Evolutionary conservation across 2,888 invertebrate species (phyloP).

Genomic region (Drosophila longiperda): DNA sequence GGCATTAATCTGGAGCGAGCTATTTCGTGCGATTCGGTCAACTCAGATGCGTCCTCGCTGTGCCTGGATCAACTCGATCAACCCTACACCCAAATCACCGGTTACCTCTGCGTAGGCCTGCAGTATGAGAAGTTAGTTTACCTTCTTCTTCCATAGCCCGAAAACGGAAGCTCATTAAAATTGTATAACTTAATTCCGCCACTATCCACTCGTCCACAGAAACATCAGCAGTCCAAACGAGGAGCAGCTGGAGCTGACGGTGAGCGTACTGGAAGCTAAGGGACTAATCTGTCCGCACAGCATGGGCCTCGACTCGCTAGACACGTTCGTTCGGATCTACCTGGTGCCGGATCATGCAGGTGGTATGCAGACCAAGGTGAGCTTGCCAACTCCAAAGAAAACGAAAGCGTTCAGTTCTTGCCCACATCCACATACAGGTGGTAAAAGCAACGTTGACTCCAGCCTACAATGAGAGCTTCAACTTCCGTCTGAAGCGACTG

Average conservation of each 20-base stretch:
- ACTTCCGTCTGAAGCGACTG: slow-evolving; percentile 88
- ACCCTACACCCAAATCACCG: slow-evolving; percentile 89
- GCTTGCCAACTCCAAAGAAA: slow-evolving; percentile 7
- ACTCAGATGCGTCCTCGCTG: slow-evolving; percentile 90
- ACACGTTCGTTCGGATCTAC: slow-evolving; percentile 91
- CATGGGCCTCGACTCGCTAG: slow-evolving; percentile 87
- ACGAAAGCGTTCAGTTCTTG: not conserved
- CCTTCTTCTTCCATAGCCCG: not conserved
- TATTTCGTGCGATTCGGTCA: slow-evolving; percentile 92
- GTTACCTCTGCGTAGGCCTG: slow-evolving; percentile 91
- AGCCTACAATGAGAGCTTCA: slow-evolving; percentile 91
- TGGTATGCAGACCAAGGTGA: slow-evolving; percentile 88
- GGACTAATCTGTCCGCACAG: slow-evolving; percentile 88
- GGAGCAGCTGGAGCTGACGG: slow-evolving; percentile 84
- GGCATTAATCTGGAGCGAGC: slow-evolving; percentile 86
- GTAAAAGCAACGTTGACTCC: slow-evolving; percentile 89
- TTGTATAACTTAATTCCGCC: not conserved
- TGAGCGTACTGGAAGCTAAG: slow-evolving; percentile 91
- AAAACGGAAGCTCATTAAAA: not conserved
- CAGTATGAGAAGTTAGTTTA: slow-evolving; percentile 90
- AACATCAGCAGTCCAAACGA: slow-evolving; percentile 78
- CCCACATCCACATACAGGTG: slow-evolving; percentile 80
- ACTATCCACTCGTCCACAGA: slow-evolving; percentile 51
- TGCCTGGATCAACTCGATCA: slow-evolving; percentile 89
- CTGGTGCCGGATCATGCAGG: slow-evolving; percentile 89